phyloP scores from a whole-genome alignment of 2,797 vertebrate species.

The Lemur catta region DNA sequence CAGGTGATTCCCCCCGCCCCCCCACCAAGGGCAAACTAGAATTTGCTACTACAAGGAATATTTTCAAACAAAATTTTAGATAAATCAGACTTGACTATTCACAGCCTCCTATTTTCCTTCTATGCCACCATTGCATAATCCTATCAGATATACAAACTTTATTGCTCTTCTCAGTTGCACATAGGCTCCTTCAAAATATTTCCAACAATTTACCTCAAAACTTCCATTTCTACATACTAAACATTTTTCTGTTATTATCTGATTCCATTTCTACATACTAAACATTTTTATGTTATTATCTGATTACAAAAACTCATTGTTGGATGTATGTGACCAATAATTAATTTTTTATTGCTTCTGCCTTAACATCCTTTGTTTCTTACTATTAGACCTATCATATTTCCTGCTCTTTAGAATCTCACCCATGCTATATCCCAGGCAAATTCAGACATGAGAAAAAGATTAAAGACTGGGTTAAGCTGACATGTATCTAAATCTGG shows the following conservation, averaged over 20 bases:
- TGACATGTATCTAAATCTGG: not conserved
- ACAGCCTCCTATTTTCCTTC: not conserved
- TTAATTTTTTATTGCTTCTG: not conserved
- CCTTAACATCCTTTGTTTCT: not conserved
- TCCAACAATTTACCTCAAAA: not conserved
- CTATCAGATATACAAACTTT: not conserved
- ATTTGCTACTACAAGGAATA: not conserved
- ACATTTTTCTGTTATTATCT: not conserved
- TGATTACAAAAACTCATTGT: not conserved
- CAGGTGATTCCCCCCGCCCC: not conserved
- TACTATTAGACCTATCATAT: not conserved
- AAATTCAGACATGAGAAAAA: not conserved
- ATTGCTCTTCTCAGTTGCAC: not conserved
- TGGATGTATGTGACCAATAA: not conserved
- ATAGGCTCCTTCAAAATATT: not conserved
- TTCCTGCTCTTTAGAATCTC: not conserved
- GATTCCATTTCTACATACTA: not conserved
- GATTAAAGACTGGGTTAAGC: not conserved
- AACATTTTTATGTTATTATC: not conserved
- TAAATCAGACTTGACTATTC: not conserved
- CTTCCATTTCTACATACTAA: not conserved
- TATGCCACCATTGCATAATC: not conserved
- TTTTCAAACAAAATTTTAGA: not conserved
- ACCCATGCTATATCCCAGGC: not conserved
- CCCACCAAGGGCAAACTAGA: not conserved